Evolutionary conservation across 2,888 invertebrate species (phyloP), one percentile per base, ranked within the genome.

Genomic region (Leptopilina syphax): DNA sequence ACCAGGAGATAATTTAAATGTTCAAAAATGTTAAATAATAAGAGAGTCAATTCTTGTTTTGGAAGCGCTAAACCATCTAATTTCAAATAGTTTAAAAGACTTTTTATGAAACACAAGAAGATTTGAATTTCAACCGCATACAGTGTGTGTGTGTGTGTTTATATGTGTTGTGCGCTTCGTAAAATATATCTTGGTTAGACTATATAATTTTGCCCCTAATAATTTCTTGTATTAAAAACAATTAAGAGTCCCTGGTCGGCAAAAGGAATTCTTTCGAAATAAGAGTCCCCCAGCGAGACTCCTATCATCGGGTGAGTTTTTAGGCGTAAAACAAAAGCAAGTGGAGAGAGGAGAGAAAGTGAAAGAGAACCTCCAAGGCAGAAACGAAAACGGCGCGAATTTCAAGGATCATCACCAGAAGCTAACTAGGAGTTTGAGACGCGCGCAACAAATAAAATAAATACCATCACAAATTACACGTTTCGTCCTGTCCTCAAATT

Each of bases 301-400:
- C 10, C 18, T 18, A 18, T 13, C 27, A 34, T 65, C 24, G 27
- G 18, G 18, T 0, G 65, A 65, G 18, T 65, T 65, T 34, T 65
- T 41, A 24, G 65, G 12, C 65, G 27, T 24, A 68, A 6, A 47
- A 18, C 9, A 60, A 18, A 27, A 24, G 44, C 24, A 4, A 27
- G 34, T 5, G 13, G 7, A 27, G 27, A 9, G 18, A 24, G 83
- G 83, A 83, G 81, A 82, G 34, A 13, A 18, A 66, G 66, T n/a
- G 66, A 84, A 84, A 83, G 81, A 82, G 65, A 44, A 67, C 66
- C 81, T 57, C 60, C 50, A 44, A 50, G 67, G 24, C 77, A 70
- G 70, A 54, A 54, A 24, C 50, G 24, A 70, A 70, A 54, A 50
- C 54, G 27, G 50, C 50, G 50, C 50, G 70, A 27, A 70, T 70